These are phyloP conservation scores for Corella eumyota DNA, from an alignment of 23 tunicate genomes.

Conservation along the genomic window DNA sequence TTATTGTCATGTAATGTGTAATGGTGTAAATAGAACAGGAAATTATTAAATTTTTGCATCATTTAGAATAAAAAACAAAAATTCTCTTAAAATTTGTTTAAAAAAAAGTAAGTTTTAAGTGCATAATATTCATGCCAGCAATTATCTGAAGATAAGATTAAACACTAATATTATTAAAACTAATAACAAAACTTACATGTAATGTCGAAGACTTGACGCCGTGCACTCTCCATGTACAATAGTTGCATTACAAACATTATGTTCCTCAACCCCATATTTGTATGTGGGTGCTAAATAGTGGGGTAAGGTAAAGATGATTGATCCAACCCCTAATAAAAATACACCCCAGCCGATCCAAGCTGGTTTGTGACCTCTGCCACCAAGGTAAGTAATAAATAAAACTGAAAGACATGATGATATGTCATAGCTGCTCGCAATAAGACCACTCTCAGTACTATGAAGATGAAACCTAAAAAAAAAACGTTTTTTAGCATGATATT, in stretches of 20 bases:
- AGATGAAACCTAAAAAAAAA: slow-evolving; percentile 42
- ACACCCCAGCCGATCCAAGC: slow-evolving; percentile 87
- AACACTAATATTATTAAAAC: too few species aligned
- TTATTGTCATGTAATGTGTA: background rate
- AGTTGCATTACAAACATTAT: slow-evolving; percentile 25
- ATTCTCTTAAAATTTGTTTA: background rate
- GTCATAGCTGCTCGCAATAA: slow-evolving; percentile 67
- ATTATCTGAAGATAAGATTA: too few species aligned
- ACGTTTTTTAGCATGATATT: background rate
- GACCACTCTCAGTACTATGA: slow-evolving; percentile 66
- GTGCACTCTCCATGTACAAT: slow-evolving; percentile 17
- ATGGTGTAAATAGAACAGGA: background rate
- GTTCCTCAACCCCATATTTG: slow-evolving; percentile 22
- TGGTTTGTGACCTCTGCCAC: slow-evolving; percentile 79
- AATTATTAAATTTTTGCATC: background rate
- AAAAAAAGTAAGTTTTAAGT: too few species aligned
- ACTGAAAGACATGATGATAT: slow-evolving; percentile 39
- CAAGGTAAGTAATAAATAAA: slow-evolving; percentile 50
- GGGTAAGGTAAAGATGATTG: slow-evolving; percentile 54
- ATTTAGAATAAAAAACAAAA: background rate
- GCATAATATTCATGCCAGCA: too few species aligned
- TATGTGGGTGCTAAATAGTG: slow-evolving; percentile 75
- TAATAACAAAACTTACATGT: slow-evolving; percentile 73
- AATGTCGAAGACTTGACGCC: slow-evolving; percentile 30
- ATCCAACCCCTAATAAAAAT: slow-evolving; percentile 62